phyloP scores from a whole-genome alignment of 2,888 invertebrate species.

The Bedellia somnulentella region DNA sequence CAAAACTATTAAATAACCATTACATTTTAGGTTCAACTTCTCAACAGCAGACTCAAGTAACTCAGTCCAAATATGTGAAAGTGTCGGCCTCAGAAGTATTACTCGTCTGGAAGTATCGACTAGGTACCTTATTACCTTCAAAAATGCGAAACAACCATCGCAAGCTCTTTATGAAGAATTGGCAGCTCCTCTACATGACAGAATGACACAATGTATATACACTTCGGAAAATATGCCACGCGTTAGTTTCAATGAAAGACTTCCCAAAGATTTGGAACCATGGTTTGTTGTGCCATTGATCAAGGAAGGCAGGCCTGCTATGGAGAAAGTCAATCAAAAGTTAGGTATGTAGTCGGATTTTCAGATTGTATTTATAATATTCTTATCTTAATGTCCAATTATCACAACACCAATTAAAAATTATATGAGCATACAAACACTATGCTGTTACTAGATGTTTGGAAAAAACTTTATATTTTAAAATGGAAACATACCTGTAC shows the following conservation, averaged over 20 bases:
- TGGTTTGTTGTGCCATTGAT: slow-evolving; percentile 87
- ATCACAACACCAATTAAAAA: too few species aligned
- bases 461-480: too few species aligned
- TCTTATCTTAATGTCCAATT: too few species aligned
- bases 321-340: slow-evolving; percentile 78
- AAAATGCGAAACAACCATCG: slow-evolving; percentile 27
- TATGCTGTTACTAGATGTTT: too few species aligned
- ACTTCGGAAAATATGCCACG: slow-evolving; percentile 64
- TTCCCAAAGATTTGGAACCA: slow-evolving; percentile 65
- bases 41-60: slow-evolving; percentile 96
- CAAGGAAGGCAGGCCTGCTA: slow-evolving; percentile 72
- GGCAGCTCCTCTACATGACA: slow-evolving; percentile 75
- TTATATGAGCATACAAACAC: too few species aligned
- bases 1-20: neutral
- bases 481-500: too few species aligned
- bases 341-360: slow-evolving; percentile 54
- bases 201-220: slow-evolving; percentile 93
- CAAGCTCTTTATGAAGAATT: slow-evolving; percentile 40
- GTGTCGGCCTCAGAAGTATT: slow-evolving; percentile 76
- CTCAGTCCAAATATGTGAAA: slow-evolving; percentile 90
- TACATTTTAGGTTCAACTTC: slow-evolving; percentile 76
- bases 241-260: slow-evolving; percentile 67
- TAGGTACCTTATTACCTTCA: slow-evolving; percentile 69
- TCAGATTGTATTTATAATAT: too few species aligned
- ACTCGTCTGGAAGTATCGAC: slow-evolving; percentile 80